Evolutionary conservation across 2,797 vertebrate genomes (phyloP).

Genomic region (Xenentodon cancila): DNA sequence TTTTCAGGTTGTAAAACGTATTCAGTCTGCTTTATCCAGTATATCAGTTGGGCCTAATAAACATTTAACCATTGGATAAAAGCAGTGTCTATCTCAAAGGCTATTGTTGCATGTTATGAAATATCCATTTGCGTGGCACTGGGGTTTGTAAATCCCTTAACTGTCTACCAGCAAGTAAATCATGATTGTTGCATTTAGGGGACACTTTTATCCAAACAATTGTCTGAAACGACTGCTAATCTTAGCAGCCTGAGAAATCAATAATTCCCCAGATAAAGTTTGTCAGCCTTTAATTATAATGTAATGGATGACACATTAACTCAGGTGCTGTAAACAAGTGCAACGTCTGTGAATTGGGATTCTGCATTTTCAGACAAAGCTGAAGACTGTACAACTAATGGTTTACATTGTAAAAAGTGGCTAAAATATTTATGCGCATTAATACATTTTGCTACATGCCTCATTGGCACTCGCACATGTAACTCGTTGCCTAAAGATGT

Average conservation of each 20-base stretch:
- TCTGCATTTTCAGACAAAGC: constrained; percentile 5
- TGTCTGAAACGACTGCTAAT: background rate
- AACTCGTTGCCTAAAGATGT: constrained; percentile 52
- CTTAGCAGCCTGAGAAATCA: background rate
- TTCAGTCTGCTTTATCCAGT: too few species aligned
- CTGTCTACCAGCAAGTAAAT: too few species aligned
- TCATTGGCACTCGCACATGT: constrained; percentile 41
- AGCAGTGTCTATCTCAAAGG: too few species aligned
- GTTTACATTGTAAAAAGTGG: constrained; percentile 42
- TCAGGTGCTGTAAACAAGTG: constrained; percentile 19
- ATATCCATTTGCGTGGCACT: too few species aligned
- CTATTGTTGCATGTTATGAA: too few species aligned
- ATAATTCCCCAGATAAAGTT: background rate
- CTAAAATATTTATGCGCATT: constrained; percentile 61
- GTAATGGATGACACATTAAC: constrained; percentile 19
- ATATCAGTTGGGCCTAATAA: too few species aligned
- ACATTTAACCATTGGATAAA: too few species aligned
- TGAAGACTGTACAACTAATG: constrained; percentile 30
- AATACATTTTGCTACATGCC: constrained; percentile 48
- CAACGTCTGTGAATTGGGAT: background rate
- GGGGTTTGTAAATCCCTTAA: too few species aligned
- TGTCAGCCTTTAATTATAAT: background rate
- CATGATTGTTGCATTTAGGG: too few species aligned
- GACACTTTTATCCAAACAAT: too few species aligned
- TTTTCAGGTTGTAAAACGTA: too few species aligned